Conservation (phyloP, 2,797 vertebrate genomes). For the Arrhamphus sclerolepis region DNA sequence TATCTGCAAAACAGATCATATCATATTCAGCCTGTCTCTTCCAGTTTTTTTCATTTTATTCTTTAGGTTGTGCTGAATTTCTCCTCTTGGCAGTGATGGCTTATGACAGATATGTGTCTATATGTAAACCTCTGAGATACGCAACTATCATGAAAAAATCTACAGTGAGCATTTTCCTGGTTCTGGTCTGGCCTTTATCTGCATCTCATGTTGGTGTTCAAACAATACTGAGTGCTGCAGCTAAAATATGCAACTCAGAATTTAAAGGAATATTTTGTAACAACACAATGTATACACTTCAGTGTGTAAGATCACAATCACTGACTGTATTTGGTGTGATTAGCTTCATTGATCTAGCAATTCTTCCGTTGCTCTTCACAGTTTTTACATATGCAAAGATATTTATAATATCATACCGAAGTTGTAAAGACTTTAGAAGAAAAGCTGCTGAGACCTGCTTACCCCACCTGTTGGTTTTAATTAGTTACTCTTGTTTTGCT, state of each 20-base stretch:
- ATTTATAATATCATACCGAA: constrained; percentile 17
- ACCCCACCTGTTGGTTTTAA: constrained; percentile 46
- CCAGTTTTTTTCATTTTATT: neutral
- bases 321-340: neutral
- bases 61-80: neutral
- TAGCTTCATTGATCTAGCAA: neutral
- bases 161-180: neutral
- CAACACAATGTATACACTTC: neutral
- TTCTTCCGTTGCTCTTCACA: constrained; percentile 28
- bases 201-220: neutral
- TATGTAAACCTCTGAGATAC: constrained; percentile 4
- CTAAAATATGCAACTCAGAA: constrained; percentile 16
- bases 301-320: neutral
- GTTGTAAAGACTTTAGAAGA: constrained; percentile 20
- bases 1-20: neutral
- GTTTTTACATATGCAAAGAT: constrained; percentile 49
- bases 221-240: neutral
- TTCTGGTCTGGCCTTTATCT: constrained; percentile 28
- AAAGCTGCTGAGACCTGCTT: constrained; percentile 52
- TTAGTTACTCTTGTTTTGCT: constrained; percentile 20
- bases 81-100: neutral
- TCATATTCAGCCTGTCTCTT: neutral
- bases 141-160: neutral
- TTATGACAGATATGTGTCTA: constrained; percentile 2
- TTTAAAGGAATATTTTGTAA: constrained; percentile 48